phyloP scores from a whole-genome alignment of 30 jellyfish, hydroid and myxozoan species.

The Euphysa ruthae region DNA sequence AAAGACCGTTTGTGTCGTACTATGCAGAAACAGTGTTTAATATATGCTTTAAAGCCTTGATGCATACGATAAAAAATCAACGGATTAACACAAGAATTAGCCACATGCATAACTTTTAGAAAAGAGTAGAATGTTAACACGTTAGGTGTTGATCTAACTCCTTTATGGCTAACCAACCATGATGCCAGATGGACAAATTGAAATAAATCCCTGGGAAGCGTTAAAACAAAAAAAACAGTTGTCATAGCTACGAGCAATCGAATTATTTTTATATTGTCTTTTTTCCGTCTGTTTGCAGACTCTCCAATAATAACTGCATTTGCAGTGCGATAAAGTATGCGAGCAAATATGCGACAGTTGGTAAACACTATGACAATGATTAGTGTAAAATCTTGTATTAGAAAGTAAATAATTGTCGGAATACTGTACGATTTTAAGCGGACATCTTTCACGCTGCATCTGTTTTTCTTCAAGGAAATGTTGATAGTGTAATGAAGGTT shows the following conservation, averaged over 20 bases:
- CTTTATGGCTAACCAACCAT: conserved; percentile 62
- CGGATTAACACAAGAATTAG: conserved; percentile 84
- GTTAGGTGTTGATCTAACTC: conserved; percentile 22
- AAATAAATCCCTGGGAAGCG: conserved; percentile 74
- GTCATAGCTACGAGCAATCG: conserved; percentile 62
- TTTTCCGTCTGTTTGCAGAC: conserved; percentile 18
- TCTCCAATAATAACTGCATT: conserved; percentile 21
- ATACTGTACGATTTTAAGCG: conserved; percentile 30
- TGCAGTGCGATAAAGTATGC: conserved; percentile 19
- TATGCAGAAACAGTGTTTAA: neutral
- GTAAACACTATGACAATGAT: conserved; percentile 47
- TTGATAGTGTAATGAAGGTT: conserved; percentile 35
- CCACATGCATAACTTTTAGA: conserved; percentile 63
- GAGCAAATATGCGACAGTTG: conserved; percentile 29
- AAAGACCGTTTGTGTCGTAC: no score
- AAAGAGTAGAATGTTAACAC: conserved; percentile 35
- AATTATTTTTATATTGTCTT: conserved; percentile 40
- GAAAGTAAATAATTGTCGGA: conserved; percentile 38
- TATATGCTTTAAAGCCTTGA: conserved; percentile 7
- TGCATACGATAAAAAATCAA: conserved; percentile 81
- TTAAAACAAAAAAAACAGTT: conserved; percentile 54
- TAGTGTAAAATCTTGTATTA: conserved; percentile 50
- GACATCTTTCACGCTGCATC: conserved; percentile 28
- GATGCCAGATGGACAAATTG: conserved; percentile 42
- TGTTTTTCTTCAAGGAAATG: neutral